Percentiles rank a stretch among this genome's conserved stretches.
These are phyloP conservation scores for Gobio gobio DNA, from an alignment of 2,113 vertebrate species.

Conservation along the genomic window DNA sequence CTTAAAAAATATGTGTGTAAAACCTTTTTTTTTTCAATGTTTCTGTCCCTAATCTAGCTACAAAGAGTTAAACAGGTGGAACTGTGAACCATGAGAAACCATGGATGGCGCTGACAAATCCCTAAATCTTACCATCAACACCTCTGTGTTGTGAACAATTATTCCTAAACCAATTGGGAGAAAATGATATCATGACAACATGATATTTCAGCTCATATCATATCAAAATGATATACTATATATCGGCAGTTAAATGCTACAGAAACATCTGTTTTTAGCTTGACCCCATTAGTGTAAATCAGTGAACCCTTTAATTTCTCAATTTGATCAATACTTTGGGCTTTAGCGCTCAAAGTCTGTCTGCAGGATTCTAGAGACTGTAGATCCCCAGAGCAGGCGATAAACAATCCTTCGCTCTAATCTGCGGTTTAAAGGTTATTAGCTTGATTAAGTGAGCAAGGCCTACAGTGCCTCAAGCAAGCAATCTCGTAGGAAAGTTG, in stretches of 20 bases:
- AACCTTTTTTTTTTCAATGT: neutral
- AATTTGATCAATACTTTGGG: slow-evolving; percentile 16
- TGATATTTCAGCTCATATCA: neutral
- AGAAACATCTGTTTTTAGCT: slow-evolving; percentile 10
- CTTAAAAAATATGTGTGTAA: too few relatives aligned
- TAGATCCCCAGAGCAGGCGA: slow-evolving; percentile 26
- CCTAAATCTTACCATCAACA: neutral
- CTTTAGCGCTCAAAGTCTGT: slow-evolving; percentile 15
- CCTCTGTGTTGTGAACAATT: neutral
- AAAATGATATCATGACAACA: neutral
- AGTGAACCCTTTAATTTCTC: slow-evolving; percentile 20
- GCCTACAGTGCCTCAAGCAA: slow-evolving; percentile 27
- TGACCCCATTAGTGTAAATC: slow-evolving; percentile 27
- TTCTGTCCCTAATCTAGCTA: neutral
- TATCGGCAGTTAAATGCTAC: neutral
- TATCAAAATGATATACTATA: neutral
- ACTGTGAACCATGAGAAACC: neutral
- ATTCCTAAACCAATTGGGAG: neutral
- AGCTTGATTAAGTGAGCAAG: slow-evolving; percentile 45
- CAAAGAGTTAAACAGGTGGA: neutral
- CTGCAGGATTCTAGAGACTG: slow-evolving; percentile 24
- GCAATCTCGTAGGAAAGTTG: slow-evolving; percentile 42
- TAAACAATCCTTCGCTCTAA: slow-evolving; percentile 40
- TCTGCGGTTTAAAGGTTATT: slow-evolving; percentile 45
- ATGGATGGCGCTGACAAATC: neutral